Evolutionary conservation across 2,113 vertebrate species (phyloP).

Genomic region (Megaceryle maxima): DNA sequence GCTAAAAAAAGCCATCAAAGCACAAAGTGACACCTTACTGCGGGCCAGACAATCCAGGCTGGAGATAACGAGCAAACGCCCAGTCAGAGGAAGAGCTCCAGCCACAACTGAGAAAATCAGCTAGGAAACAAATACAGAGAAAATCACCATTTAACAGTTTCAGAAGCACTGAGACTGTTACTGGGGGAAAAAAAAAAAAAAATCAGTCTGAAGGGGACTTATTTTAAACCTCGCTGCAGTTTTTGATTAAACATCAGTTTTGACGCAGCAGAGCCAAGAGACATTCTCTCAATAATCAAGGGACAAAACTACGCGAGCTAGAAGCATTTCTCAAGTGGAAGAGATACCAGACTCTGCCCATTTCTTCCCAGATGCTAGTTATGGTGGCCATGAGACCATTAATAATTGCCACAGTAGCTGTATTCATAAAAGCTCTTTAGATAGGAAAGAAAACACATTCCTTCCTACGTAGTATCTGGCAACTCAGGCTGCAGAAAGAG

Average conservation of each 20-base stretch:
- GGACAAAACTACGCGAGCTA: not conserved
- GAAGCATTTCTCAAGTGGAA: not conserved
- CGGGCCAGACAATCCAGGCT: not conserved
- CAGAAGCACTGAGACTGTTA: not conserved
- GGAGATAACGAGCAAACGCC: not conserved
- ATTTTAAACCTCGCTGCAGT: not conserved
- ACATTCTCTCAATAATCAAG: not conserved
- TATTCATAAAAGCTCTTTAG: not conserved
- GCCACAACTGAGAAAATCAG: not conserved
- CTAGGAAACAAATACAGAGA: not conserved
- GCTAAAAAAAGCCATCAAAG: not conserved
- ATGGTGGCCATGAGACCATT: not conserved
- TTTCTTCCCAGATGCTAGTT: not conserved
- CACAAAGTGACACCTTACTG: not conserved
- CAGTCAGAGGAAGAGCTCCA: not conserved
- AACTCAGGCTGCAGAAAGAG: not conserved
- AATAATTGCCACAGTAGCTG: not conserved
- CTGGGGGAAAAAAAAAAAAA: not conserved
- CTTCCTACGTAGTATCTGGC: not conserved
- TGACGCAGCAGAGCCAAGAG: accelerated
- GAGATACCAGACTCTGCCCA: not conserved
- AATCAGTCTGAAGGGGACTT: not conserved
- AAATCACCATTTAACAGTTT: not conserved
- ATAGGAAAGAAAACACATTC: not conserved
- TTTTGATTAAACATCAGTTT: not conserved